These are phyloP conservation scores for Tetranychus truncatus DNA, from an alignment of 2,888 invertebrate genomes.

Conservation along the genomic window DNA sequence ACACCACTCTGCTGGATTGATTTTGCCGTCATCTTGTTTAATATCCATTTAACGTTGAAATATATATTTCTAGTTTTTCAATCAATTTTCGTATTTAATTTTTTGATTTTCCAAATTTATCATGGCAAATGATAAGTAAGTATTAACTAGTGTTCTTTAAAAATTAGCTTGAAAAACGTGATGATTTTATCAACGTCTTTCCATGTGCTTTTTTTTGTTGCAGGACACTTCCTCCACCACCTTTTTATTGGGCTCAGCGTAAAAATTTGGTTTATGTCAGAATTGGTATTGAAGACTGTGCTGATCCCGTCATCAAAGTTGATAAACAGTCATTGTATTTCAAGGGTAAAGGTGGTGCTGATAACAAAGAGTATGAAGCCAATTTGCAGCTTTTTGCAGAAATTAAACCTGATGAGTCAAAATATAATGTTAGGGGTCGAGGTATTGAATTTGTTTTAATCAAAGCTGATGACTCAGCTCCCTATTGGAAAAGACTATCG, in stretches of 20 bases:
- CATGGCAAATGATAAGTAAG: too few species aligned
- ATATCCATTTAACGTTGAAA: too few species aligned
- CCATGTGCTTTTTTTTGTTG: too few species aligned
- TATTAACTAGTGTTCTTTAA: too few species aligned
- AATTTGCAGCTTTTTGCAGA: slow-evolving; percentile 63
- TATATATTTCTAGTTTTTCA: too few species aligned
- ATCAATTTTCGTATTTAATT: too few species aligned
- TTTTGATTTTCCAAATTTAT: too few species aligned
- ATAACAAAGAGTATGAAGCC: slow-evolving; percentile 66
- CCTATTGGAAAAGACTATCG: slow-evolving; percentile 72
- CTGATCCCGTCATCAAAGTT: slow-evolving; percentile 58
- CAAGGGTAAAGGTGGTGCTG: slow-evolving; percentile 64
- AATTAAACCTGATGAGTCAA: slow-evolving; percentile 54
- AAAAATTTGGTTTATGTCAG: slow-evolving; percentile 63
- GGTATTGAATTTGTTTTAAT: slow-evolving; percentile 39
- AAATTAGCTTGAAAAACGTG: too few species aligned
- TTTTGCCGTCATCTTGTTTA: too few species aligned
- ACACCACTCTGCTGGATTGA: too few species aligned
- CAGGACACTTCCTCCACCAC: slow-evolving; percentile 16
- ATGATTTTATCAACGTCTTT: too few species aligned
- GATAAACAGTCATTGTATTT: slow-evolving; percentile 48
- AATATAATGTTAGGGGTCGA: slow-evolving; percentile 36
- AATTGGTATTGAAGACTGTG: slow-evolving; percentile 72
- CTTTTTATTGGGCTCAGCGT: slow-evolving; percentile 80
- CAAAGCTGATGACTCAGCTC: slow-evolving; percentile 45